These are phyloP conservation scores for Idaea aversata DNA, from an alignment of 2,888 invertebrate genomes.

Conservation along the genomic window DNA sequence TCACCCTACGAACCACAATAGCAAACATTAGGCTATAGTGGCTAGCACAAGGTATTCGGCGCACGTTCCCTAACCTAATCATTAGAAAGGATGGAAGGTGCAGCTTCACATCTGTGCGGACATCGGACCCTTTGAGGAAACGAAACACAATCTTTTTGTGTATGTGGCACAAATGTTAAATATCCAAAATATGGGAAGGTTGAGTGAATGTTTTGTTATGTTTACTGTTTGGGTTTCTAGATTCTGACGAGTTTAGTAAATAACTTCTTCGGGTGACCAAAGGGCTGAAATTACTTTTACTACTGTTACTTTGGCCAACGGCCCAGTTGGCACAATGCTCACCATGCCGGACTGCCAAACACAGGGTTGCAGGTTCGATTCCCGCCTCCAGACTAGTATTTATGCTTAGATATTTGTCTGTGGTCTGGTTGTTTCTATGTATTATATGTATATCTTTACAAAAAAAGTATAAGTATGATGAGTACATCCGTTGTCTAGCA, in stretches of 20 bases:
- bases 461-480: too few relatives aligned
- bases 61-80: slow-evolving; percentile 19
- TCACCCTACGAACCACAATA: background rate
- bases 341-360: too few relatives aligned
- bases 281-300: too few relatives aligned
- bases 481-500: too few relatives aligned
- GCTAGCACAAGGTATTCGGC: slow-evolving; percentile 11
- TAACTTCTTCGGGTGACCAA: background rate
- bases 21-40: background rate
- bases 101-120: slow-evolving; percentile 4
- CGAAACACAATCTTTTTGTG: background rate
- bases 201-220: background rate
- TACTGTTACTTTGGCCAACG: too few relatives aligned
- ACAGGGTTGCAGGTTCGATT: too few relatives aligned
- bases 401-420: too few relatives aligned
- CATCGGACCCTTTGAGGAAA: background rate
- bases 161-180: background rate
- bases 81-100: slow-evolving; percentile 26
- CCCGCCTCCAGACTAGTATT: too few relatives aligned
- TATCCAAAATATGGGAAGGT: background rate
- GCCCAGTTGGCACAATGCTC: too few relatives aligned
- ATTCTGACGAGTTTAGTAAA: background rate
- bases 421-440: too few relatives aligned
- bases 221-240: background rate
- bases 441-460: too few relatives aligned